Evolutionary conservation across 1,140 invertebrate genomes (phyloP), one percentile per base, ranked within the genome.

Genomic region (Kradibia gibbosae): DNA sequence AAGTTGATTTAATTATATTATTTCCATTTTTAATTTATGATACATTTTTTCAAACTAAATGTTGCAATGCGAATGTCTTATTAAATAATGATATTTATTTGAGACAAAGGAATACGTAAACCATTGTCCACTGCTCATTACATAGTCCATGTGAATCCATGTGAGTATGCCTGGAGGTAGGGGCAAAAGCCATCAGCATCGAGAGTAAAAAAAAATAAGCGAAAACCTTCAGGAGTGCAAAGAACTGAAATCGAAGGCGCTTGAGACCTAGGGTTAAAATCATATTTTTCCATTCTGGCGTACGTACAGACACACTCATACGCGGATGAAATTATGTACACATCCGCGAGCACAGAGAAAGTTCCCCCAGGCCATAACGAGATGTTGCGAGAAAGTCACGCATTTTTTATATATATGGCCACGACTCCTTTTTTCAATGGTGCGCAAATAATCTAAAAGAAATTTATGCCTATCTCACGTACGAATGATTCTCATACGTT

Each of bases 321-420:
- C 17, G 55, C 55, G 55, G n/a, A 57, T 7, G 55, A 22, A 22
- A 48, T 25, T 25, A n/a, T 25, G 25, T 45, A 42, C 39, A 45
- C 22, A 15, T 48, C n/a, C 8, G 42, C 42, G 48, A 13, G 53
- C 71, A n/a, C 73, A 28, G 78, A 73, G 78, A 80, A 80, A 80
- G 78, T 80, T 65, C 4, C 36, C 31, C 20, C 39, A 62, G 65
- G 50, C 78, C 28, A 28, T 80, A 60, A 57, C 70, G 78, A 72
- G 53, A 31, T 39, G 17, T 42, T 31, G 77, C 50, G 50, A 72
- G 78, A 80, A 80, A 80, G 78, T 80, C 36, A 1, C 73, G 48
- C 42, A 31, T 17, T 17, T 20, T 2, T 7, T 22, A 20, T 55
- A 17, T 53, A 53, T 73, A 31, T 34, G 50, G 48, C 25, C 28